Evolutionary conservation across 1,140 invertebrate genomes (phyloP), one percentile per base, ranked within the genome.

Genomic region (Pomacea maculata): DNA sequence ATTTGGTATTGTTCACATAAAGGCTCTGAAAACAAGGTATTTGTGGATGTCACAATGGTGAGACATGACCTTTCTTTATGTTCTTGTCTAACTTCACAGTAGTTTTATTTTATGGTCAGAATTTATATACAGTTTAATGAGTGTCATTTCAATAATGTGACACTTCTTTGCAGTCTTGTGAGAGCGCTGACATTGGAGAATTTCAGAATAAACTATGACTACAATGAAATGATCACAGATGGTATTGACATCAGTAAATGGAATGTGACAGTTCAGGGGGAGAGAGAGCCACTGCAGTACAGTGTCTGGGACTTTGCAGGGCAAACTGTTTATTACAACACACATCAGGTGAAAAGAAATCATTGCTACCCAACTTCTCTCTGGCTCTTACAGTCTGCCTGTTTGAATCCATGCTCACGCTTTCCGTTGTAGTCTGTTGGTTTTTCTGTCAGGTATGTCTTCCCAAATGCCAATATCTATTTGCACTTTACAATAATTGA

Each of bases 291-390:
- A 1, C 81, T 90, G 57, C 85, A 83, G 9, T 91, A 85, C 85
- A 88, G 88, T 83, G 86, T 89, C 45, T 91, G 90, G 90, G 91
- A 91, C 82, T 91, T 91, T 87, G 91, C 91, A 82, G 91, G 91
- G 19, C 91, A 91, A 80, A 89, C 87, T n/a, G 89, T 91, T 10
- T 91, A 91, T 82, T 91, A 91, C 82, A 91, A 91, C 83, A 91
- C 91, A 45, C 91, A 91, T 83, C 91, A 91, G 87, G 90, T 91
- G 75, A n/a, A 29, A 10, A 19, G n/a, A 61, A 64, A 61, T 61
- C 52, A 61, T 73, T 45, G 12, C 71, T 45, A 6, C 57, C 57
- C 57, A 14, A 14, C 57, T 17, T 61, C 4, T 61, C 57, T 61
- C 11, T 17, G 15, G 1, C 11, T 61, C 57, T 61, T 11, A 2